Conservation (phyloP, 2,888 invertebrate genomes). For the Metalampra italica region DNA sequence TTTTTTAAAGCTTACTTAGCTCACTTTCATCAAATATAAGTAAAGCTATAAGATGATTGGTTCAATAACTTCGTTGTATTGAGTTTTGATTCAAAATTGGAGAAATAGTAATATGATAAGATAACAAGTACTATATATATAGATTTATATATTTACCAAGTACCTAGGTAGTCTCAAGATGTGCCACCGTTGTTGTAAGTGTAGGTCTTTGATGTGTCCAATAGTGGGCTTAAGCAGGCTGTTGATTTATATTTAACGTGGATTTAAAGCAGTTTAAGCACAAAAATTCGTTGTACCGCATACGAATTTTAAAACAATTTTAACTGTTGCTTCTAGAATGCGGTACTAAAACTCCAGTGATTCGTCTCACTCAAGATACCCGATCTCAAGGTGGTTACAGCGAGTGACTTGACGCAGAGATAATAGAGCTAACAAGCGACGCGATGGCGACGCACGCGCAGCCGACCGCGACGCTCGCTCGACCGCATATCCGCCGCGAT, state of each 20-base stretch:
- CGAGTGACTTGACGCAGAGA: slow-evolving; percentile 51
- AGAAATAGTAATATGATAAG: no score
- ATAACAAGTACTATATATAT: no score
- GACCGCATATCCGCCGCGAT: slow-evolving; percentile 72
- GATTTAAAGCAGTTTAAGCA: background rate
- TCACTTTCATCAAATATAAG: no score
- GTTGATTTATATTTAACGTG: background rate
- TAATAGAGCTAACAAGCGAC: slow-evolving; percentile 68
- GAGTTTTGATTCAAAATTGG: no score
- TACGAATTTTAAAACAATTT: background rate
- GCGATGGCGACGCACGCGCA: slow-evolving; percentile 64
- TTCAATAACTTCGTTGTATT: no score
- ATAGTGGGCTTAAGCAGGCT: background rate
- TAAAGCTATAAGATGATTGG: no score
- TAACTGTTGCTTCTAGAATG: background rate
- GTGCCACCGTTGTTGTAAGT: no score
- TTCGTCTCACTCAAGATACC: slow-evolving; percentile 50
- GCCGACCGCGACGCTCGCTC: slow-evolving; percentile 63
- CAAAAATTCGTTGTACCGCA: background rate
- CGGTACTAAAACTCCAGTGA: slow-evolving; percentile 23
- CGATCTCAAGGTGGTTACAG: slow-evolving; percentile 54
- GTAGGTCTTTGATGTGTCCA: no score
- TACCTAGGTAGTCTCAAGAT: no score
- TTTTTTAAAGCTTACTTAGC: no score
- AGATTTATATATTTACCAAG: no score